phyloP scores from a whole-genome alignment of 2,888 invertebrate species.

The Eupeodes luniger region DNA sequence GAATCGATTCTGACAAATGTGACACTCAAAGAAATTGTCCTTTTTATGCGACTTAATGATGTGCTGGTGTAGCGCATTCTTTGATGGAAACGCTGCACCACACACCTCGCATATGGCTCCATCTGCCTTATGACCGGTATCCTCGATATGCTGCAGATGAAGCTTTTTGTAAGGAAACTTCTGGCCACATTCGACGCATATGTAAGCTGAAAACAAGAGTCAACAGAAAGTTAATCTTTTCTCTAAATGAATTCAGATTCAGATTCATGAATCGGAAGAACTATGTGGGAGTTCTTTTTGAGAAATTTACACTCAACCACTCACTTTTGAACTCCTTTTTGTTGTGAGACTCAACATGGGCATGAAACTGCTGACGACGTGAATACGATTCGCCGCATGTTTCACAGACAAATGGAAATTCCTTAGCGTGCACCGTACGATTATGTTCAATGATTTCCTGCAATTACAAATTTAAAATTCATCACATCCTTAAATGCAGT shows the following conservation, averaged over 20 bases:
- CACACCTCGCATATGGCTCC: slow-evolving; percentile 84
- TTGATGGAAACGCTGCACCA: slow-evolving; percentile 83
- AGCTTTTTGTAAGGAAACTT: slow-evolving; percentile 83
- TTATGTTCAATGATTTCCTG: slow-evolving; percentile 84
- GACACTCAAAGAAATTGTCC: slow-evolving; percentile 84
- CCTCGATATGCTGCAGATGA: slow-evolving; percentile 83
- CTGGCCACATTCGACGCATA: slow-evolving; percentile 83
- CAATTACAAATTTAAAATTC: neutral
- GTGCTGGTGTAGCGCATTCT: slow-evolving; percentile 84
- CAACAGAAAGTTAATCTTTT: slow-evolving; percentile 1
- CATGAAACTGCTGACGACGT: slow-evolving; percentile 83
- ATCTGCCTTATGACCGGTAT: slow-evolving; percentile 83
- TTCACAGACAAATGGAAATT: slow-evolving; percentile 84
- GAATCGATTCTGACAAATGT: slow-evolving; percentile 84
- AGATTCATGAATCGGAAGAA: slow-evolving; percentile 5
- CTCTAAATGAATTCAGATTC: neutral
- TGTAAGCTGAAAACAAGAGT: slow-evolving; percentile 79
- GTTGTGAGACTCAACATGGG: slow-evolving; percentile 84
- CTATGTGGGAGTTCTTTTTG: slow-evolving; percentile 40
- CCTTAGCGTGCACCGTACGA: slow-evolving; percentile 82
- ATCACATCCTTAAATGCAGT: neutral
- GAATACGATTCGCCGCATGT: slow-evolving; percentile 84
- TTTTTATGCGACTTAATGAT: slow-evolving; percentile 83
- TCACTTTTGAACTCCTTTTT: slow-evolving; percentile 84
- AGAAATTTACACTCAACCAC: slow-evolving; percentile 82